phyloP scores from a whole-genome alignment of 2,113 vertebrate genomes.

The Neopipo cinnamomea region DNA sequence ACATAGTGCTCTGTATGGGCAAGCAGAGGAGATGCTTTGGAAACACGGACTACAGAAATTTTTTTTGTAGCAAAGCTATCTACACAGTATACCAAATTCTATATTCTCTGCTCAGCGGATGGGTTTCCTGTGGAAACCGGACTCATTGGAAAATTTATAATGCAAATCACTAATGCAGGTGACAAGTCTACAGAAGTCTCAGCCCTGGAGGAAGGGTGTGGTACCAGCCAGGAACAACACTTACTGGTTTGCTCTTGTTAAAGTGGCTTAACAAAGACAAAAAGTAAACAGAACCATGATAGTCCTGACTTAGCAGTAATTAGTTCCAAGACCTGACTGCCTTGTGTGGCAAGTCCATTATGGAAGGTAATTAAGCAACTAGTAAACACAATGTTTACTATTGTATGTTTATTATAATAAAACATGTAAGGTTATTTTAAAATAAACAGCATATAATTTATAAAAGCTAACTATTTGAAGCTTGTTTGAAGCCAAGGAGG shows the following conservation, averaged over 20 bases:
- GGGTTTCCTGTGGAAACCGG: slow-evolving; percentile 7
- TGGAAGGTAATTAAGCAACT: neutral
- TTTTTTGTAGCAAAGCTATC: neutral
- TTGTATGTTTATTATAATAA: neutral
- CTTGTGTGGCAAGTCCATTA: neutral
- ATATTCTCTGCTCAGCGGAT: neutral
- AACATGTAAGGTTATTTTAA: neutral
- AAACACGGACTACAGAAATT: neutral
- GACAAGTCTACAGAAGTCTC: slow-evolving; percentile 13
- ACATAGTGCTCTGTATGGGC: neutral
- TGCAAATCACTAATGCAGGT: slow-evolving; percentile 8
- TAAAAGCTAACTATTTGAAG: neutral
- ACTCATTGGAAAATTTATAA: neutral
- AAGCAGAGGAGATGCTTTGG: neutral
- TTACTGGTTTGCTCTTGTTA: neutral
- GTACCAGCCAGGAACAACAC: slow-evolving; percentile 4
- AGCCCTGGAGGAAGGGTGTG: slow-evolving; percentile 42
- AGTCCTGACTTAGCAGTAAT: neutral
- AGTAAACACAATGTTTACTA: neutral
- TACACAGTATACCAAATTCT: neutral
- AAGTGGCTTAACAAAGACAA: neutral
- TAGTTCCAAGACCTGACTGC: neutral
- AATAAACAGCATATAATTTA: neutral
- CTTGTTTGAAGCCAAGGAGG: neutral
- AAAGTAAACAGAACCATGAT: neutral